phyloP scores from a whole-genome alignment of 2,888 invertebrate species.

The Euplexia lucipara region DNA sequence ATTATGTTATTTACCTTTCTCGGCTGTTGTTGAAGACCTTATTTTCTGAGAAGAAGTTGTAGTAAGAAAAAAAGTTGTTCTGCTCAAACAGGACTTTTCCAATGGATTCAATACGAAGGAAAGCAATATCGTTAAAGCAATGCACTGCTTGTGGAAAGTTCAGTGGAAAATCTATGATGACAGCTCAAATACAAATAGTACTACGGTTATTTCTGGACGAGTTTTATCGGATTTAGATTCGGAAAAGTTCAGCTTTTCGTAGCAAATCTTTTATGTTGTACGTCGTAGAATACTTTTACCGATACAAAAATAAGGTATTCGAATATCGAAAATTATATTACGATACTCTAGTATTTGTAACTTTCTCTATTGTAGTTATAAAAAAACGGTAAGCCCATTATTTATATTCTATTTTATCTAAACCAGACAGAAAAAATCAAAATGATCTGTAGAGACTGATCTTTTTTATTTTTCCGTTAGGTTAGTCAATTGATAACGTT shows the following conservation, averaged over 20 bases:
- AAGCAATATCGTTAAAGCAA: conserved; percentile 9
- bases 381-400: not conserved
- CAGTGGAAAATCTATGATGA: conserved; percentile 22
- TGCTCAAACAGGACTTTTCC: conserved; percentile 2
- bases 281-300: not conserved
- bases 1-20: conserved; percentile 11
- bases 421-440: too few species aligned
- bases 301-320: not conserved
- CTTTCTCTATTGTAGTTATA: not conserved
- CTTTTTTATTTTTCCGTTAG: too few species aligned
- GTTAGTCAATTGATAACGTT: not conserved
- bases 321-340: not conserved
- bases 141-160: conserved; percentile 26
- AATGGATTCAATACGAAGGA: not conserved
- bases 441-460: too few species aligned
- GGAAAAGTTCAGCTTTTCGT: conserved; percentile 9
- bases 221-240: conserved; percentile 24
- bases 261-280: not conserved
- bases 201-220: conserved; percentile 24
- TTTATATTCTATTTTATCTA: not conserved
- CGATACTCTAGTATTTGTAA: not conserved
- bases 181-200: conserved; percentile 41
- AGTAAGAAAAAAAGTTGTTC: not conserved
- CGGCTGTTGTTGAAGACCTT: not conserved
- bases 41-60: not conserved